Conservation (phyloP, 2,888 invertebrate species). For the Drosophila multiciliata region DNA sequence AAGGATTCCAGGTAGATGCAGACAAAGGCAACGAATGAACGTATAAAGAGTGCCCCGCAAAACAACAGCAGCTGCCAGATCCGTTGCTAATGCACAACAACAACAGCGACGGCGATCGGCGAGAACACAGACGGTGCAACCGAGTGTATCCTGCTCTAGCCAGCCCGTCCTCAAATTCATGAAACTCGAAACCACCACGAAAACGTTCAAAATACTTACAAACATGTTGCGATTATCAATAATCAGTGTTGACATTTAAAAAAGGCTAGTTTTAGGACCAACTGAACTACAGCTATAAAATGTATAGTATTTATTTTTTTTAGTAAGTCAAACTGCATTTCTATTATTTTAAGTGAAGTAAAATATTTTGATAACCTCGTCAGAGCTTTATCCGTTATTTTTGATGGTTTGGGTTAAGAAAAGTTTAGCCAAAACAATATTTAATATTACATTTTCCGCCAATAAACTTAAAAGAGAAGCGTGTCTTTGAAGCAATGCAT, state of each 20-base stretch:
- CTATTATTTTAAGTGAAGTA: not conserved
- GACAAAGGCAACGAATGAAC: constrained; percentile 26
- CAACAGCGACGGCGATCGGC: not conserved
- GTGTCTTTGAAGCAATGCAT: not conserved
- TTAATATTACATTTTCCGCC: not conserved
- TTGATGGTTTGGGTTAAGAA: not conserved
- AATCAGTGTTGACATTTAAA: constrained; percentile 7
- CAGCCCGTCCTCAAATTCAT: constrained; percentile 43
- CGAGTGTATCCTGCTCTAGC: constrained; percentile 40
- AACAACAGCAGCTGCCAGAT: constrained; percentile 43
- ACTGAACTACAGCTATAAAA: not conserved
- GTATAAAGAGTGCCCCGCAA: constrained; percentile 30
- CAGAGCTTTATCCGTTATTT: not conserved
- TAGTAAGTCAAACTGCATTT: not conserved
- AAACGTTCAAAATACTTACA: constrained; percentile 13
- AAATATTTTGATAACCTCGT: not conserved
- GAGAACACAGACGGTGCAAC: constrained; percentile 24
- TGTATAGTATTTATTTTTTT: not conserved
- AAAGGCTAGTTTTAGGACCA: not conserved
- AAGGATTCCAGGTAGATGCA: constrained; percentile 56
- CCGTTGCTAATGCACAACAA: constrained; percentile 35
- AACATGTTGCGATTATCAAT: not conserved
- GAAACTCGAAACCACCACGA: constrained; percentile 62
- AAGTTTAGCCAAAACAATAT: not conserved
- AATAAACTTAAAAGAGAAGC: not conserved